Base-by-base conservation (phyloP, 1,140 invertebrate species). In the Euwallacea fornicatus region DNA sequence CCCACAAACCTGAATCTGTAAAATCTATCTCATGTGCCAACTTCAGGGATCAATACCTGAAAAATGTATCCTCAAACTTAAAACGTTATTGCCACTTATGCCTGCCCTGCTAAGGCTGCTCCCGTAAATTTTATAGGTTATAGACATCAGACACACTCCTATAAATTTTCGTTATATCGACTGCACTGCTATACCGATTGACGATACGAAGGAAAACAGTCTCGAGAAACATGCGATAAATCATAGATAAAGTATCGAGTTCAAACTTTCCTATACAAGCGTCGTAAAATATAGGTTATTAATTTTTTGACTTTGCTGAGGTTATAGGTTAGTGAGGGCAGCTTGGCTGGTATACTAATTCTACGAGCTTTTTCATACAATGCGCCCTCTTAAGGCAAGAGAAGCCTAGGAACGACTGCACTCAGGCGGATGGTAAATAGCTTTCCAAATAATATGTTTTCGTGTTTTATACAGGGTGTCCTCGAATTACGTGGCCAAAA, bases 91-190 rank as follows among this genome's bases (percentile, higher is more conserved):
- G 47, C 61, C 61, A 64, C 61, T 64, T 50, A 44, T 64, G 61
- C 61, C 42, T 64, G 2, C 21, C 61, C 42, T 43, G 61, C 46
- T 64, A 46, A 44, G 46, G 9, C 21, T 64, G 9, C 44, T 15
- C 42, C 47, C 61, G 46, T 64, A 64, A 64, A 64, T 64, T 64
- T 64, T 64, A 64, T 64, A 41, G 61, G 42, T 64, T 64, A 64
- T 64, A 64, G 61, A 64, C 61, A 64, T 64, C 61, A 64, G 42
- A 41, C 61, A 64, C 61, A 64, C 61, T 64, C 61, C 61, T 64
- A 64, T 64, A 64, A 47, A 64, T 64, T 64, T 47, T 50, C 42
- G 61, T 50, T 46, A 64, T 64, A 64, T 64, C 61, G 61, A 64
- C 42, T 64, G 42, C 46, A 16, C 61, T 11, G 61, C 61, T 64